These are phyloP conservation scores for Trissolcus brochymenae DNA, from an alignment of 2,888 invertebrate genomes.

Conservation along the genomic window DNA sequence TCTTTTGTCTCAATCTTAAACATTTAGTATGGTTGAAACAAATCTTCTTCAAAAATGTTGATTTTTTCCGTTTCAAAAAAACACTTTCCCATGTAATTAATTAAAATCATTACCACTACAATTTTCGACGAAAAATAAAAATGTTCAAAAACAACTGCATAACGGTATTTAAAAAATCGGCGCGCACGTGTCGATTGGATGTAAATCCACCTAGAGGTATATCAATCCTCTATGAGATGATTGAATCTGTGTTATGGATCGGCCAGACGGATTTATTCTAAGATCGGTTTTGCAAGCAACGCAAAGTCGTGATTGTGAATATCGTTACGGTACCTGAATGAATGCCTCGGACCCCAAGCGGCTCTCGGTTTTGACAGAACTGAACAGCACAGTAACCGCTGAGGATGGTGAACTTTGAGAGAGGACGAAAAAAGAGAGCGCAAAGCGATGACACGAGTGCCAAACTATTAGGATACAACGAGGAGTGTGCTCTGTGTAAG, in stretches of 20 bases:
- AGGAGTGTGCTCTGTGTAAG: not conserved
- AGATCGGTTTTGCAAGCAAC: not conserved
- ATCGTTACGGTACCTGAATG: constrained; percentile 37
- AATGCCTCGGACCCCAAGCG: constrained; percentile 28
- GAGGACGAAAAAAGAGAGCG: not conserved
- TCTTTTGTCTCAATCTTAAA: too few relatives aligned
- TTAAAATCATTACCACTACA: too few relatives aligned
- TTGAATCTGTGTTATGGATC: too few relatives aligned
- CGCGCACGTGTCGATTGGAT: constrained; percentile 27
- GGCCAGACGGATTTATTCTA: not conserved
- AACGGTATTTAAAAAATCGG: constrained; percentile 27
- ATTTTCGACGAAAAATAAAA: too few relatives aligned
- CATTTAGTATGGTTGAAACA: too few relatives aligned
- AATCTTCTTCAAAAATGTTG: too few relatives aligned
- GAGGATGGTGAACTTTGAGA: not conserved
- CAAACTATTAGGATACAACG: not conserved
- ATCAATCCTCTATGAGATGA: too few relatives aligned
- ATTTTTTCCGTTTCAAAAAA: too few relatives aligned
- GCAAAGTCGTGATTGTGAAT: constrained; percentile 8
- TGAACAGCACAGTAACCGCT: constrained; percentile 7
- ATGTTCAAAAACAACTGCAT: not conserved
- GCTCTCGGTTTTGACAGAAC: constrained; percentile 31
- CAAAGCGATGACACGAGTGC: not conserved
- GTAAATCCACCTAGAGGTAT: constrained; percentile 10
- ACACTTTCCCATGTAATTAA: too few relatives aligned